Evolutionary conservation across 2,888 invertebrate species (phyloP).

Genomic region (Drosophila cognata): DNA sequence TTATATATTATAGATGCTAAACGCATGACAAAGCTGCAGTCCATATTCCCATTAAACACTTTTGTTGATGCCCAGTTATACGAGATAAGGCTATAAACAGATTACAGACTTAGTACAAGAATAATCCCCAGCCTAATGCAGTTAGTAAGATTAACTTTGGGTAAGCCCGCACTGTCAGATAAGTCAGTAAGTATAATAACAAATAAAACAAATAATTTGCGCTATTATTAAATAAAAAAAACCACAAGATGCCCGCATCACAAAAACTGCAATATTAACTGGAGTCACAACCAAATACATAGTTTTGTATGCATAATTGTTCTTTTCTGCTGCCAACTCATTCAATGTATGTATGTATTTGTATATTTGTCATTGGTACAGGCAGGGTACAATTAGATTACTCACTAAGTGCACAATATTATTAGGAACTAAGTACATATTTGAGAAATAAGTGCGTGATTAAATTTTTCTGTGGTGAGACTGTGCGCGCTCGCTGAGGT

Average conservation of each 20-base stretch:
- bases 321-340: not conserved
- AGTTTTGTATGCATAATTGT: not conserved
- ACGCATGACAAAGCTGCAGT: not conserved
- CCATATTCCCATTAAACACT: not conserved
- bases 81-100: not conserved
- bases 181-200: not conserved
- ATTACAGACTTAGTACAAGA: not conserved
- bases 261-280: not conserved
- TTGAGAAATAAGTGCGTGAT: conserved; percentile 18
- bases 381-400: conserved; percentile 21
- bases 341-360: not conserved
- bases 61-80: not conserved
- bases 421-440: conserved; percentile 37
- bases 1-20: not conserved
- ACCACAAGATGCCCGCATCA: not conserved
- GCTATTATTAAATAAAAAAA: no score
- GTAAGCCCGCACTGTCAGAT: not conserved
- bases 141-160: not conserved
- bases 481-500: conserved; percentile 28
- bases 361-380: conserved; percentile 18
- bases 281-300: not conserved
- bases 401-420: conserved; percentile 30
- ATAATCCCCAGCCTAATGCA: not conserved
- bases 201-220: not conserved
- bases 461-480: conserved; percentile 41